A percentile compares a stretch with the other conserved stretches of the same genome.
These are phyloP conservation scores for Nycteola revayana DNA, from an alignment of 2,888 invertebrate species.

Conservation along the genomic window DNA sequence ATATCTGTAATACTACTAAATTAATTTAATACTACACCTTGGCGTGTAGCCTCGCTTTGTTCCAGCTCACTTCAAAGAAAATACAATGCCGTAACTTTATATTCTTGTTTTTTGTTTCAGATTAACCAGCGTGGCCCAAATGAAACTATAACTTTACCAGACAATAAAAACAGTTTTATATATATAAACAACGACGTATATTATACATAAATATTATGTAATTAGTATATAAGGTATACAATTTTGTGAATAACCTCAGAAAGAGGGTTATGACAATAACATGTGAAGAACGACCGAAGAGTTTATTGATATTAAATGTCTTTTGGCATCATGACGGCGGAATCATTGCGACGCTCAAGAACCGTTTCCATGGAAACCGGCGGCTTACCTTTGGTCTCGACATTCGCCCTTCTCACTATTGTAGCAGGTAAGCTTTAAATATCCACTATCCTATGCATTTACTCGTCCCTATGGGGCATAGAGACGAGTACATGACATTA, in stretches of 20 bases:
- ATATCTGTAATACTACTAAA: too few relatives aligned
- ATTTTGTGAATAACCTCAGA: constrained; percentile 39
- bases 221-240: constrained; percentile 22
- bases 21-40: too few relatives aligned
- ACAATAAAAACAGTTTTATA: constrained; percentile 35
- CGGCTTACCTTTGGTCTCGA: constrained; percentile 69
- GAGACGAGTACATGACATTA: too few relatives aligned
- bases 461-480: too few relatives aligned
- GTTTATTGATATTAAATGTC: constrained; percentile 40
- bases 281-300: constrained; percentile 45
- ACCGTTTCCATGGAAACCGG: constrained; percentile 68
- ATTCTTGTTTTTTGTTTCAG: constrained; percentile 55
- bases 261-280: constrained; percentile 38
- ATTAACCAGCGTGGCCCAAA: constrained; percentile 34
- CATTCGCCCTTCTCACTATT: constrained; percentile 73
- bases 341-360: constrained; percentile 52
- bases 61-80: too few relatives aligned
- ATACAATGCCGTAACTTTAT: too few relatives aligned
- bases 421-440: constrained; percentile 72
- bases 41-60: too few relatives aligned
- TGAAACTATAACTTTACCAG: constrained; percentile 36
- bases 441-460: too few relatives aligned
- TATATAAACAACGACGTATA: constrained; percentile 18
- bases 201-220: constrained; percentile 24
- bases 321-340: constrained; percentile 58